Percentiles rank a stretch among this genome's conserved stretches.
These are phyloP conservation scores for Bolinopsis microptera DNA, from an alignment of 37 sponge, comb jelly and placozoan genomes.

Conservation along the genomic window DNA sequence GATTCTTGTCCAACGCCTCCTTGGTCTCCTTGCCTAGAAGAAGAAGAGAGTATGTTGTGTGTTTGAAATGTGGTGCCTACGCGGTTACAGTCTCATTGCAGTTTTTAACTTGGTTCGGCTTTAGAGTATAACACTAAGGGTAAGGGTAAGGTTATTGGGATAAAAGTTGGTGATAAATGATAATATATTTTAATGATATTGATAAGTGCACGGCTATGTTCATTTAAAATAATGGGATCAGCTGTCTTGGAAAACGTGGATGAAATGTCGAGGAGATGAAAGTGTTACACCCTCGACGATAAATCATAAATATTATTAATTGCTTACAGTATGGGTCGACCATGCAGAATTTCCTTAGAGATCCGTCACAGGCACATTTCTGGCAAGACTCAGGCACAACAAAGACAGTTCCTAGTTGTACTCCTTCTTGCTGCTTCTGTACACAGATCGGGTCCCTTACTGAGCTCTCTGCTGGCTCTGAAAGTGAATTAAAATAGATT, in stretches of 20 bases:
- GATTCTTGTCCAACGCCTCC: background rate
- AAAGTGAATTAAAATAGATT: background rate
- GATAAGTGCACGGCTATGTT: too few species aligned
- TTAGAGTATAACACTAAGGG: too few species aligned
- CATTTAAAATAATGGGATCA: too few species aligned
- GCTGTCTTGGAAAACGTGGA: too few species aligned
- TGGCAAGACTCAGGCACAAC: background rate
- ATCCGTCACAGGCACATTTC: constrained; percentile 55
- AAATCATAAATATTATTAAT: too few species aligned
- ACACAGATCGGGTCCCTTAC: background rate
- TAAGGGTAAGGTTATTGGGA: background rate
- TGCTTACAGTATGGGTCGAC: constrained; percentile 14
- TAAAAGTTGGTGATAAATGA: background rate
- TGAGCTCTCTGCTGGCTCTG: background rate
- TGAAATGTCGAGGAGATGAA: too few species aligned
- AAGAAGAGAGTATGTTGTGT: too few species aligned
- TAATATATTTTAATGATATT: too few species aligned
- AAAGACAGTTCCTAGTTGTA: background rate
- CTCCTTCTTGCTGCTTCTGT: background rate
- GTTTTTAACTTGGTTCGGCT: too few species aligned
- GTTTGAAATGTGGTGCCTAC: too few species aligned
- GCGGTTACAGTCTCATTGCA: too few species aligned
- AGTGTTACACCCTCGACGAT: too few species aligned
- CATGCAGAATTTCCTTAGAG: background rate
- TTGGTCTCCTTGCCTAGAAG: background rate